Evolutionary conservation across 2,113 vertebrate genomes (phyloP).

Genomic region (Hyaena hyaena): DNA sequence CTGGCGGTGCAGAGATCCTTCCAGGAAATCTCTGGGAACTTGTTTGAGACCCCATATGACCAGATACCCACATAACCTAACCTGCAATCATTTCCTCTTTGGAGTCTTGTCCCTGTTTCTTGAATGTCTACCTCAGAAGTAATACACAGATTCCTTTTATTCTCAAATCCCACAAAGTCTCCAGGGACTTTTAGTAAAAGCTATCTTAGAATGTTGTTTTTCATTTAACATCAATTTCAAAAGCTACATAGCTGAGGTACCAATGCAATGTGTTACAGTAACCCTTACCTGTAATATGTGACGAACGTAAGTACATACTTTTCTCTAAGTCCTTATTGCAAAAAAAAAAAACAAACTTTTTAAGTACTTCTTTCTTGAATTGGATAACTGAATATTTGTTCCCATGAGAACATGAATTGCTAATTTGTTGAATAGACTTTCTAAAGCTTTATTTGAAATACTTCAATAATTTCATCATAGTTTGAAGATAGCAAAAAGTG

Average conservation of each 20-base stretch:
- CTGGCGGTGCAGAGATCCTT: neutral
- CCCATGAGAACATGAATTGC: neutral
- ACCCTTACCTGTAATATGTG: neutral
- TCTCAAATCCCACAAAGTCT: neutral
- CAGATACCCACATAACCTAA: neutral
- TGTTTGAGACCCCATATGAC: neutral
- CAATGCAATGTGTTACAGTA: neutral
- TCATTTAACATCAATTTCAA: neutral
- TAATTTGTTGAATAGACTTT: neutral
- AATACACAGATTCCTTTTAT: neutral
- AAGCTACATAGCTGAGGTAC: neutral
- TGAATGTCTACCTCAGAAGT: neutral
- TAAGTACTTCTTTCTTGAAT: neutral
- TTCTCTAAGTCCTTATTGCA: neutral
- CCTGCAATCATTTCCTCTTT: neutral
- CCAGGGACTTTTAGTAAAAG: neutral
- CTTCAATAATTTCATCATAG: neutral
- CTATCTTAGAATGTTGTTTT: neutral
- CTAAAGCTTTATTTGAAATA: constrained; percentile 13
- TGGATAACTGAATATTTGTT: neutral
- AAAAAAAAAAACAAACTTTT: neutral
- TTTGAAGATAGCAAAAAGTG: constrained; percentile 6
- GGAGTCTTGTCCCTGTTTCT: neutral
- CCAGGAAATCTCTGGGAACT: neutral
- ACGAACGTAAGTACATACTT: neutral